Percentiles rank a stretch among this genome's conserved stretches.
Evolutionary conservation across 2,113 vertebrate species (phyloP).

Genomic region (Butorides virescens): DNA sequence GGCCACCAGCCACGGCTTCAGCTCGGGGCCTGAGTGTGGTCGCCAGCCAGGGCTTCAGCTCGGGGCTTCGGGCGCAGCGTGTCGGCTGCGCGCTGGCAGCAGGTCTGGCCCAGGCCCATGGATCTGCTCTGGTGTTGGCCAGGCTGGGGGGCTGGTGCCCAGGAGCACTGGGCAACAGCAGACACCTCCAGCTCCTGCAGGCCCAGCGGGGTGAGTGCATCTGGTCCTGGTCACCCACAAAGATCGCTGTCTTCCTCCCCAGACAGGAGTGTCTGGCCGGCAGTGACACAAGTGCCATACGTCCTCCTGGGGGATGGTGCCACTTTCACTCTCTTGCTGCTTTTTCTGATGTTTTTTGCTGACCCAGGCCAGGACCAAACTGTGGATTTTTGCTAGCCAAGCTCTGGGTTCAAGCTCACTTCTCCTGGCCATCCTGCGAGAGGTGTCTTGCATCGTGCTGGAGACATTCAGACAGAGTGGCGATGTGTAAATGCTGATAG

Average conservation of each 20-base stretch:
- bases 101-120: fast-evolving
- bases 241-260: neutral
- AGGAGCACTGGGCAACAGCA: no score
- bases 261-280: neutral
- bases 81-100: fast-evolving
- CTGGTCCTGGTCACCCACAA: neutral
- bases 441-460: neutral
- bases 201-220: neutral
- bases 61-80: fast-evolving
- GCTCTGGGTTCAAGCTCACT: neutral
- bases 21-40: neutral
- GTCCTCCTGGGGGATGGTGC: fast-evolving
- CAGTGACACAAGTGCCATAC: fast-evolving
- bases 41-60: neutral
- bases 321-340: neutral
- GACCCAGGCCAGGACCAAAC: neutral
- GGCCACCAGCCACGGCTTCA: neutral
- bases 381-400: neutral
- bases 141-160: neutral
- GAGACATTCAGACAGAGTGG: neutral
- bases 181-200: neutral
- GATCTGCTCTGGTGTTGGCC: no score
- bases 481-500: neutral
- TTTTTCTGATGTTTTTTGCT: neutral
- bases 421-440: neutral